phyloP scores from a whole-genome alignment of 2,113 vertebrate genomes.

The Heterochromis multidens region DNA sequence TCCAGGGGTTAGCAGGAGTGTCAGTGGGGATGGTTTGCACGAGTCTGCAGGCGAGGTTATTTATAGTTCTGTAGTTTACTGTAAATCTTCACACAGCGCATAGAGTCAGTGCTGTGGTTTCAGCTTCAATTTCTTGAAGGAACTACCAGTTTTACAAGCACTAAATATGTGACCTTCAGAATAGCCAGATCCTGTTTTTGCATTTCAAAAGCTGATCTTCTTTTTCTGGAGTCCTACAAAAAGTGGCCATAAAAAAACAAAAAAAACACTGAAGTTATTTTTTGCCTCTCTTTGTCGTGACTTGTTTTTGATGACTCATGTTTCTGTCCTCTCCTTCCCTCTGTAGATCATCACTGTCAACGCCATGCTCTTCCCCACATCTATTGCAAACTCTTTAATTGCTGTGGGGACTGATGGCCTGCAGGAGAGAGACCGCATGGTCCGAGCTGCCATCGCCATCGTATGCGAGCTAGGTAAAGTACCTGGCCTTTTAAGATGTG shows the following conservation, averaged over 20 bases:
- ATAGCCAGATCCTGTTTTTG: background rate
- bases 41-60: slow-evolving; percentile 49
- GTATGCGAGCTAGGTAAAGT: slow-evolving; percentile 92
- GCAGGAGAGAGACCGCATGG: slow-evolving; percentile 97
- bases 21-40: slow-evolving; percentile 27
- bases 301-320: background rate
- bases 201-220: background rate
- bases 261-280: background rate
- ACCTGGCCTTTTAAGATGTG: background rate
- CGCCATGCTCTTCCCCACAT: slow-evolving; percentile 94
- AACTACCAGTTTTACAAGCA: background rate
- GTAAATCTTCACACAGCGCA: slow-evolving; percentile 46
- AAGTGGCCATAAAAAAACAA: background rate
- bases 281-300: background rate
- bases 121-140: slow-evolving; percentile 3
- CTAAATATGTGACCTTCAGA: background rate
- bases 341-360: slow-evolving; percentile 97
- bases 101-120: slow-evolving; percentile 18
- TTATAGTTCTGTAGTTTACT: slow-evolving; percentile 68
- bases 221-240: background rate
- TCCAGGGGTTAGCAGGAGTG: slow-evolving; percentile 24
- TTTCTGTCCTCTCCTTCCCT: background rate
- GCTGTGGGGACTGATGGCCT: slow-evolving; percentile 97
- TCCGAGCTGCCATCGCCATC: slow-evolving; percentile 96
- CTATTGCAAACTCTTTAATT: slow-evolving; percentile 94